Evolutionary conservation across 1,140 invertebrate genomes (phyloP).

Genomic region (Drosophila pachea): DNA sequence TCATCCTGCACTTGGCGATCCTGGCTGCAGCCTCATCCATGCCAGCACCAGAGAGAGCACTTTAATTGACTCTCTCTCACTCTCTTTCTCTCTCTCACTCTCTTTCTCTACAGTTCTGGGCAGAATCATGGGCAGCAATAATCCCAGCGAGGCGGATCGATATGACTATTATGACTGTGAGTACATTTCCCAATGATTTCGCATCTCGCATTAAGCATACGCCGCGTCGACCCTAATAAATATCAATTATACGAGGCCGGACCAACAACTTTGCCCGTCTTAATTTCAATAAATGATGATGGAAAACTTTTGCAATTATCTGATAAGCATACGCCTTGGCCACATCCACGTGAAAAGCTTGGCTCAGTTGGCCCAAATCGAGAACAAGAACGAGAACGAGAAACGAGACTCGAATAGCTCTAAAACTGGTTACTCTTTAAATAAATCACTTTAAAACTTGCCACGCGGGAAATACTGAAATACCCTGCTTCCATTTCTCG

Average conservation of each 20-base stretch:
- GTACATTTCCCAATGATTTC: slow-evolving; percentile 38
- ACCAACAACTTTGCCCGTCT: neutral
- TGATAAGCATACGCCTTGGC: neutral
- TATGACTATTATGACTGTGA: slow-evolving; percentile 78
- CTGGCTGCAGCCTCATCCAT: too few species aligned
- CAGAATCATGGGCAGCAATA: slow-evolving; percentile 78
- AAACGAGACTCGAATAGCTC: too few species aligned
- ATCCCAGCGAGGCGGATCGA: slow-evolving; percentile 74
- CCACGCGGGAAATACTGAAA: too few species aligned
- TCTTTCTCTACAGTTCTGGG: slow-evolving; percentile 60
- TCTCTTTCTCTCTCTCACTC: neutral
- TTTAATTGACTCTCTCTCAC: slow-evolving; percentile 62
- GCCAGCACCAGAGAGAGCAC: too few species aligned
- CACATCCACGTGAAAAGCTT: neutral
- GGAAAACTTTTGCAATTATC: slow-evolving; percentile 1
- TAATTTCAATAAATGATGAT: neutral
- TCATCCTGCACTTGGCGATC: neutral
- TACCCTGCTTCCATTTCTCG: too few species aligned
- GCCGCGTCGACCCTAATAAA: slow-evolving; percentile 1
- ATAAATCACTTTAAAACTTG: too few species aligned
- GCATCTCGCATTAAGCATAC: slow-evolving; percentile 21
- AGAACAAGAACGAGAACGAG: too few species aligned
- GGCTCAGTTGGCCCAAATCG: neutral
- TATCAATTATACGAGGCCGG: too few species aligned
- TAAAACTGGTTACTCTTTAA: too few species aligned